Evolutionary conservation across 2,888 invertebrate species (phyloP), one percentile per base, ranked within the genome.

Genomic region (Chalcis sispes): DNA sequence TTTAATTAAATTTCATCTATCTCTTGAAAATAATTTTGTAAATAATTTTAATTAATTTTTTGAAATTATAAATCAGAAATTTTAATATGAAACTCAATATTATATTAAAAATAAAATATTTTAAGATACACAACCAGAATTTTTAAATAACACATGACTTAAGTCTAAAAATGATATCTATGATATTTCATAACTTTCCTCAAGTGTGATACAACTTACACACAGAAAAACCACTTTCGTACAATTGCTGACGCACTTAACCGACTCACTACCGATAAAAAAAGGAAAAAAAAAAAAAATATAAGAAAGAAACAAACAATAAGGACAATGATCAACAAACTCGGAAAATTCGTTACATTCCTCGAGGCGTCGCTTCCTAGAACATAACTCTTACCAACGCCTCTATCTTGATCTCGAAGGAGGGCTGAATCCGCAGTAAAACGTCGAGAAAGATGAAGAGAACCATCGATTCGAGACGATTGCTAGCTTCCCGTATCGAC

Each of bases 341-440:
- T 61, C 25, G 54, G 42, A 29, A 74, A 67, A 74, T 32, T 62
- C 15, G 4, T 73, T 40, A 52, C 61, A 59, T 36, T 8, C n/a
- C 8, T 25, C n/a, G 15, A 5, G 40, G n/a, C 20, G 48, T n/a
- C 20, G 13, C 46, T 77, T 72, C 69, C 50, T 58, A 7, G 64
- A 77, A 77, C 10, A 18, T 18, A 62, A 29, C 1, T 54, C 13
- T 36, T 13, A 27, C 56, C 32, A 74, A 46, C 15, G 13, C 13
- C 23, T 40, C 54, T 46, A 59, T 62, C 67, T 61, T 4, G n/a
- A 40, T 70, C 52, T 59, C 46, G 46, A 10, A 58, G 23, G 1
- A 50, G 15, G 42, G 1, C 1, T 32, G 1, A 54, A 65, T 48
- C 52, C 23, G 36, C 54, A 3, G 52, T 58, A 2, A 42, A 62